Evolutionary conservation across 2,888 invertebrate genomes (phyloP), one percentile per base, ranked within the genome.

Genomic region (Drosophila pseudotakahashii): DNA sequence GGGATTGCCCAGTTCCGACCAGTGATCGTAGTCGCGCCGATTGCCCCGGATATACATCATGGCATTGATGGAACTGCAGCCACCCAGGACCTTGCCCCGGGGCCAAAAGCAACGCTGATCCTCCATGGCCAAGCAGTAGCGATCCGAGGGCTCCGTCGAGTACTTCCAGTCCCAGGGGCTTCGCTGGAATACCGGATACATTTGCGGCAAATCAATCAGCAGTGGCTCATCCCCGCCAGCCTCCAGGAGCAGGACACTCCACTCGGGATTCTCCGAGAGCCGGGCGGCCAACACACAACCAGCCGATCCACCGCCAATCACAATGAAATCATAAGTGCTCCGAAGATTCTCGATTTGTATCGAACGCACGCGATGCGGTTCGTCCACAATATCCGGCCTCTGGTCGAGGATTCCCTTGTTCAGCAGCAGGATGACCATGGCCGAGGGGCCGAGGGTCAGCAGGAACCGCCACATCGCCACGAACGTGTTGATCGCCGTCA

Each of bases 11-110:
- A 95, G 89, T 11, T 89, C 90, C 19, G 94, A 95, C 98, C 98
- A 98, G n/a, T 93, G 92, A 85, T 98, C 97, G 90, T 97, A 98
- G 89, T 98, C 98, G 3, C 92, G 93, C 54, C 94, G 94, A 89
- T 98, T 97, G 0, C 98, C 98, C 58, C 98, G 93, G 0, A 97
- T 93, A 86, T 98, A 98, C 66, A 97, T 93, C 98, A 98, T 98
- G 16, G 97, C 98, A 90, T 98, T 98, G 3, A 98, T 92, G 1
- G 96, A 95, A 84, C 97, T 97, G 13, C 95, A 95, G 0, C 98
- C 98, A 23, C 95, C 95, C 19, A 97, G 92, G 7, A 95, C 95
- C 92, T 95, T 96, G 0, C 96, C 97, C 30, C 97, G 93, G 0
- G 96, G 96, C 96, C 96, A 96, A 76, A 94, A 94, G 81, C 96